Evolutionary conservation across 1,140 invertebrate genomes (phyloP), one percentile per base, ranked within the genome.

Genomic region (Drosophila seguyi): DNA sequence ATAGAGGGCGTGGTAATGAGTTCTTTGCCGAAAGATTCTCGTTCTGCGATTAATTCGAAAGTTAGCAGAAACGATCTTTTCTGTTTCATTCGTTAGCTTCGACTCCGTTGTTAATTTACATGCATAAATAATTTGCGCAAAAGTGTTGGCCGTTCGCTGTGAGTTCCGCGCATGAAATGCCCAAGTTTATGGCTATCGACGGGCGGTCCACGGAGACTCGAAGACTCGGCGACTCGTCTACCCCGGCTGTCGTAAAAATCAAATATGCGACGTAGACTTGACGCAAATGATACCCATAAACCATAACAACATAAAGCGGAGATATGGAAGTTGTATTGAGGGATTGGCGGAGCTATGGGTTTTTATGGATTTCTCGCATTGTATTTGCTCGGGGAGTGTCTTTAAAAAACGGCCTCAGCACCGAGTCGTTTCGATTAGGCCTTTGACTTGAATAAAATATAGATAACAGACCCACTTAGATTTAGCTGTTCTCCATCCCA

Each of bases 281-380:
- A 75, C 73, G 61, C 61, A 76, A 76, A 85, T 87, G 65, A 86
- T 75, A 80, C 74, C 78, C 67, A 85, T 81, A 78, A 81, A 86
- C 73, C 63, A 85, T 81, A 67, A 81, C 42, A 59, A 44, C 68
- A 44, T 47, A 53, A 65, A 48, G 34, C 63, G 29, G 45, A 53
- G 63, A 71, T 71, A 67, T 59, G 71, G 27, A 81, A 75, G 73
- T 75, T 47, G 59, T 77, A 76, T 76, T 76, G 61, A 76, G 62
- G 73, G 72, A 76, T 76, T 59, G 61, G 73, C 74, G 13, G 50
- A 76, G 55, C 41, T 57, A 36, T 62, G 47, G 31, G 3, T 53
- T 58, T 62, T 61, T 59, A 36, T 62, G 44, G 31, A 4, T 53
- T 59, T 62, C 66, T 59, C 25, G 63, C n/a, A 48, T 78, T 58